These are phyloP conservation scores for Aulostomus chinensis DNA, from an alignment of 2,797 vertebrate genomes.

Conservation along the genomic window DNA sequence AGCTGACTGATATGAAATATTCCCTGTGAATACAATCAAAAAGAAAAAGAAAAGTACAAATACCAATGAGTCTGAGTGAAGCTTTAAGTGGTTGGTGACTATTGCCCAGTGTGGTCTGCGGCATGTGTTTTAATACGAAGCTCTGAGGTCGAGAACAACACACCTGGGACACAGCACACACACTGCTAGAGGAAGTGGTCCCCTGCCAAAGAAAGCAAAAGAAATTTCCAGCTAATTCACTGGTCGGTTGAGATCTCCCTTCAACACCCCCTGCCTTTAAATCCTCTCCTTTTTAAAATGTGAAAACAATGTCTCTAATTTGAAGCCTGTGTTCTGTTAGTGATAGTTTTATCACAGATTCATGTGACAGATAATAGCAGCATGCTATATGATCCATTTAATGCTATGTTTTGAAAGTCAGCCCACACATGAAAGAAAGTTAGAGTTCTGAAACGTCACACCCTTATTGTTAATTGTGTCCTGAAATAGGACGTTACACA, in stretches of 20 bases:
- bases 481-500: not conserved
- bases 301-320: constrained; percentile 64
- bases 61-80: constrained; percentile 45
- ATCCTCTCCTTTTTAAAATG: constrained; percentile 45
- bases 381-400: not conserved
- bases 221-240: constrained; percentile 85
- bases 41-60: constrained; percentile 26
- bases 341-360: constrained; percentile 35
- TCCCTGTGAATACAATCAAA: constrained; percentile 39
- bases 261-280: constrained; percentile 16
- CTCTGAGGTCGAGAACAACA: constrained; percentile 81
- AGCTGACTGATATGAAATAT: constrained; percentile 17
- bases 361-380: not conserved
- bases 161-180: constrained; percentile 84
- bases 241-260: constrained; percentile 67
- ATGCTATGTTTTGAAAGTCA: not conserved
- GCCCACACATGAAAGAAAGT: not conserved
- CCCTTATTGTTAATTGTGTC: too few relatives aligned
- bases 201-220: constrained; percentile 87
- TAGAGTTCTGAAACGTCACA: too few relatives aligned
- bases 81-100: constrained; percentile 74
- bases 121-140: constrained; percentile 79
- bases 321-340: constrained; percentile 41
- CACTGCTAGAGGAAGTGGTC: constrained; percentile 80
- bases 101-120: constrained; percentile 73